These are phyloP conservation scores for Lerema accius DNA, from an alignment of 1,140 invertebrate genomes.

Conservation along the genomic window DNA sequence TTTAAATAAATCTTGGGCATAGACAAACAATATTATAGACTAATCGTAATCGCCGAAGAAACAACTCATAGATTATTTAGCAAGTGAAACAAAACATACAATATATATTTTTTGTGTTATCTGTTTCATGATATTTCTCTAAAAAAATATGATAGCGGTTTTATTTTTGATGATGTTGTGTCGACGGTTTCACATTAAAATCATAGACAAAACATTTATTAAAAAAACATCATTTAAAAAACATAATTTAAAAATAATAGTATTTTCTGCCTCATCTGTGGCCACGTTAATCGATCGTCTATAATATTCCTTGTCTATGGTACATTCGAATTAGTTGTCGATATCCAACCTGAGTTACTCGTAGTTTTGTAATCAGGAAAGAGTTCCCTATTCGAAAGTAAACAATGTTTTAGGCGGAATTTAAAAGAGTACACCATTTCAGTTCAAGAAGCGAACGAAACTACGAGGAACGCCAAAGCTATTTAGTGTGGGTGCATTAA, in stretches of 20 bases:
- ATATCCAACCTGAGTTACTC: background rate
- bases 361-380: background rate
- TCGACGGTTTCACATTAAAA: no score
- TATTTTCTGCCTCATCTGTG: background rate
- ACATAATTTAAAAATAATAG: no score
- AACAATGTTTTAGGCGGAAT: constrained; percentile 29
- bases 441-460: constrained; percentile 3
- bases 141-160: no score
- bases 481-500: constrained; percentile 30
- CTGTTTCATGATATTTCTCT: no score
- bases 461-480: constrained; percentile 31
- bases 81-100: no score
- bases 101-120: no score
- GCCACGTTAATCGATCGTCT: constrained; percentile 3
- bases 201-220: background rate
- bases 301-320: constrained; percentile 5
- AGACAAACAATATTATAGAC: background rate
- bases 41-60: background rate
- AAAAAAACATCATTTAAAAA: no score
- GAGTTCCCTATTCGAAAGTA: constrained; percentile 4
- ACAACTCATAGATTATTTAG: no score
- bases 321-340: no score
- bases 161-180: no score
- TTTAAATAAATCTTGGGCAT: constrained; percentile 28
- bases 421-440: constrained; percentile 19